Evolutionary conservation across 2,113 vertebrate species (phyloP).

Genomic region (Nothobranchius kuhntae): DNA sequence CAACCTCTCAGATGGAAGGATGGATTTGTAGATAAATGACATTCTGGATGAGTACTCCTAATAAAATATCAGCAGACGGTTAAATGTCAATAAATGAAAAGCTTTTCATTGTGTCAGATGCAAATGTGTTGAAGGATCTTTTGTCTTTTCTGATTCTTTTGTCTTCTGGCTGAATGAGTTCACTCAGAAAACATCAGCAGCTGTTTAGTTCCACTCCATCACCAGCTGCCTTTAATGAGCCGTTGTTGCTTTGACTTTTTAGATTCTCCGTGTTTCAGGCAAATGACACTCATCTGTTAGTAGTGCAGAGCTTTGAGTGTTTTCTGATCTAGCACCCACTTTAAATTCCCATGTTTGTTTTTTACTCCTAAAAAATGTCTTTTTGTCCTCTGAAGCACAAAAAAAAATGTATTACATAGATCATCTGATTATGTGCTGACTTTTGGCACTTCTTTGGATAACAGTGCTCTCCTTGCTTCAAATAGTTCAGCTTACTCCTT

Average conservation of each 20-base stretch:
- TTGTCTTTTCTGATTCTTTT: slow-evolving; percentile 47
- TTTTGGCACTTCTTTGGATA: no score
- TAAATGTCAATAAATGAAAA: slow-evolving; percentile 42
- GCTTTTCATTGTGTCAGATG: slow-evolving; percentile 24
- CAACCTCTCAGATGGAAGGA: background rate
- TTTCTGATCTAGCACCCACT: no score
- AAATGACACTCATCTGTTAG: slow-evolving; percentile 8
- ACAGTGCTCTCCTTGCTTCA: no score
- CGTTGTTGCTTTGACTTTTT: background rate
- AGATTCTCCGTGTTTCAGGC: slow-evolving; percentile 19
- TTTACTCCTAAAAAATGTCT: no score
- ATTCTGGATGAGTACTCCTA: slow-evolving; percentile 21
- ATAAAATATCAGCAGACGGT: slow-evolving; percentile 46
- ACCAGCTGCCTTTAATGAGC: slow-evolving; percentile 5
- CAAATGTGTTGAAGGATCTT: slow-evolving; percentile 34
- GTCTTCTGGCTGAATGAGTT: slow-evolving; percentile 50
- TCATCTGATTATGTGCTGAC: no score
- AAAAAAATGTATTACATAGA: no score
- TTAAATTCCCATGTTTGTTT: no score
- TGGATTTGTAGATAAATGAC: slow-evolving; percentile 8
- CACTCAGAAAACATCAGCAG: slow-evolving; percentile 60
- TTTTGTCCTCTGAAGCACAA: no score
- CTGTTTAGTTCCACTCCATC: slow-evolving; percentile 38
- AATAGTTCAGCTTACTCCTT: no score
- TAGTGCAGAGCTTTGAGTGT: no score